Conservation (phyloP, 2,888 invertebrate species). For the Melanargia galathea region DNA sequence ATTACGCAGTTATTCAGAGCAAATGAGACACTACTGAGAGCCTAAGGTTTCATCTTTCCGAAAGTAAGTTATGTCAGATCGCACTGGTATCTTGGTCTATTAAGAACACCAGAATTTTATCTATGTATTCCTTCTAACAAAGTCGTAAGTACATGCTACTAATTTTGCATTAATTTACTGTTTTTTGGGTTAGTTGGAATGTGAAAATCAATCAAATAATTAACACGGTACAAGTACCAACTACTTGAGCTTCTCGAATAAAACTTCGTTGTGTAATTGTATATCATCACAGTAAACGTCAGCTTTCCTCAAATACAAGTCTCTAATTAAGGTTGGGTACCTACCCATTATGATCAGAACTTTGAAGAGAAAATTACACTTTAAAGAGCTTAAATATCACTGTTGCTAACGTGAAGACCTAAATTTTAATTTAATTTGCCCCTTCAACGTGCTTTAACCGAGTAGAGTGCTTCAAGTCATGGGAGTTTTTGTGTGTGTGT, state of each 20-base stretch:
- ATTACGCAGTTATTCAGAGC: too few relatives aligned
- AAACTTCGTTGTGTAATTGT: not conserved
- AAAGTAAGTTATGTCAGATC: too few relatives aligned
- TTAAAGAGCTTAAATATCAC: not conserved
- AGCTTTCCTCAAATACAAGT: not conserved
- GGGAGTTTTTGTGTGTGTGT: not conserved
- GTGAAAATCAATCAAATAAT: too few relatives aligned
- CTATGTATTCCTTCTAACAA: too few relatives aligned
- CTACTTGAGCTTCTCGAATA: not conserved
- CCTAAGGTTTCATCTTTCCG: too few relatives aligned
- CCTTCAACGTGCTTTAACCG: not conserved
- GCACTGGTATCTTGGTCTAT: too few relatives aligned
- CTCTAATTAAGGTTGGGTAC: constrained; percentile 1
- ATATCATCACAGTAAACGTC: not conserved
- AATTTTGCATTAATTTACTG: too few relatives aligned
- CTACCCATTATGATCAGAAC: not conserved
- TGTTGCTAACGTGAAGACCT: constrained; percentile 1
- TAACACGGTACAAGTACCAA: not conserved
- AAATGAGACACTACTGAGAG: too few relatives aligned
- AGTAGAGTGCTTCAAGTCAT: not conserved
- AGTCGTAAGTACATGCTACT: too few relatives aligned
- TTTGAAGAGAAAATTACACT: constrained; percentile 11
- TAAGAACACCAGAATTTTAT: too few relatives aligned
- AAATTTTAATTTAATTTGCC: not conserved
- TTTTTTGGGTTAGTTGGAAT: too few relatives aligned